phyloP scores from a whole-genome alignment of 2,888 invertebrate species.

The Deilephila porcellus region DNA sequence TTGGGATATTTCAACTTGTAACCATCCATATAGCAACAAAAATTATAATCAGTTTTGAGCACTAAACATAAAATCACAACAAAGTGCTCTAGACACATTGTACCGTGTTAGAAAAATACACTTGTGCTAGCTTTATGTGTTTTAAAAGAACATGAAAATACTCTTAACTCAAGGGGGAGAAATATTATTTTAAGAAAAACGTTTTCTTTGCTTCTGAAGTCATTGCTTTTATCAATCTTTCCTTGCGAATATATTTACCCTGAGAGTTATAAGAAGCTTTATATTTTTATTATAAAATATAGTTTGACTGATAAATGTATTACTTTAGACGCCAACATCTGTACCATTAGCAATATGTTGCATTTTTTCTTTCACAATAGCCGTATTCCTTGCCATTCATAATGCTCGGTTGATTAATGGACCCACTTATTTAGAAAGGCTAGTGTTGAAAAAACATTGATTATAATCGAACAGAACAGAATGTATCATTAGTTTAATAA shows the following conservation, averaged over 20 bases:
- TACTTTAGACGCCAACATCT: slow-evolving; percentile 39
- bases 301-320: neutral
- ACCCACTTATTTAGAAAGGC: neutral
- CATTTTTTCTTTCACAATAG: slow-evolving; percentile 16
- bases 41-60: too few species aligned
- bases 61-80: neutral
- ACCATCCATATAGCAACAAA: too few species aligned
- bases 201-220: neutral
- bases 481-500: too few species aligned
- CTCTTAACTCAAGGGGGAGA: neutral
- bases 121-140: neutral
- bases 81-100: neutral
- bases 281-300: neutral
- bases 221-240: neutral
- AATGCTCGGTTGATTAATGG: slow-evolving; percentile 38
- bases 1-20: too few species aligned
- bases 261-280: too few species aligned
- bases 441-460: neutral
- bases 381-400: slow-evolving; percentile 12
- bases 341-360: neutral
- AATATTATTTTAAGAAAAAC: neutral
- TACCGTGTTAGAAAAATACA: neutral
- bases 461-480: too few species aligned
- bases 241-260: too few species aligned
- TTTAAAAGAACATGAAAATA: neutral